Evolutionary conservation across 2,797 vertebrate genomes (phyloP).

Genomic region (Rhabdophis nuchalis): DNA sequence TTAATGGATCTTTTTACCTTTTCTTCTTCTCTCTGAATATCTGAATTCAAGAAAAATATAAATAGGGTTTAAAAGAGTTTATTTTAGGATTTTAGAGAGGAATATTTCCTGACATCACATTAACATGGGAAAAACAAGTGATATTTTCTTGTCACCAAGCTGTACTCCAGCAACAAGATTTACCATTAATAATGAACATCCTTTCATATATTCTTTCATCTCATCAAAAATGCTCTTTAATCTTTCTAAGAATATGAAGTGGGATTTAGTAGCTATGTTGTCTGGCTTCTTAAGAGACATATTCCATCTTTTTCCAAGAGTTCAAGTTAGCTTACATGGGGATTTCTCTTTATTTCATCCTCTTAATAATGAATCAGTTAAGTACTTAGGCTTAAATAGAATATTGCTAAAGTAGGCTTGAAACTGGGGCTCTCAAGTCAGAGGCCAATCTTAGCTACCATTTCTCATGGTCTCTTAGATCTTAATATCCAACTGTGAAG

Average conservation of each 20-base stretch:
- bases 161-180: neutral
- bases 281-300: neutral
- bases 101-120: neutral
- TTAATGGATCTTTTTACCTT: constrained; percentile 96
- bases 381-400: neutral
- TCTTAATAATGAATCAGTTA: neutral
- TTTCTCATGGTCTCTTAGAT: neutral
- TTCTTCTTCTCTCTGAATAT: constrained; percentile 95
- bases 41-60: constrained; percentile 63
- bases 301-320: neutral
- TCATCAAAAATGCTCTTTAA: neutral
- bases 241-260: neutral
- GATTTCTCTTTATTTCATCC: neutral
- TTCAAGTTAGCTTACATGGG: neutral
- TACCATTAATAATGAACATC: neutral
- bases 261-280: neutral
- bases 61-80: neutral
- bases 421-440: neutral
- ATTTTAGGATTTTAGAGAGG: neutral
- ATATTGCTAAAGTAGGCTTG: neutral
- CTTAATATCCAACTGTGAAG: neutral
- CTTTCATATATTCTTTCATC: neutral
- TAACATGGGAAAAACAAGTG: neutral
- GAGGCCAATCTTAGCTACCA: neutral
- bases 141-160: neutral